Percentiles rank a stretch among this genome's conserved stretches.
Conservation (phyloP, 2,113 vertebrate species). For the Tetrao urogallus region DNA sequence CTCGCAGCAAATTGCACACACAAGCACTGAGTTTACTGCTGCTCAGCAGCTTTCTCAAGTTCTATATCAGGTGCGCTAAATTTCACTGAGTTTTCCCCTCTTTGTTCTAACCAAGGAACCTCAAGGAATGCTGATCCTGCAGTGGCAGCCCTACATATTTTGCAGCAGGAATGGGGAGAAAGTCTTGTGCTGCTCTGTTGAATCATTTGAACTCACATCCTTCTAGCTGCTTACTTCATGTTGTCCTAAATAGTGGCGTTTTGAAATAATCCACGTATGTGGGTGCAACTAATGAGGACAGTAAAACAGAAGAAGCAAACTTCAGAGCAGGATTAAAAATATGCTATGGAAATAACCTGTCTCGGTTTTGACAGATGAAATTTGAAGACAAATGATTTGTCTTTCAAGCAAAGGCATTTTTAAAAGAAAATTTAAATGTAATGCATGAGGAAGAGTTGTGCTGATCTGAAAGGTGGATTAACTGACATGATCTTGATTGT, state of each 20-base stretch:
- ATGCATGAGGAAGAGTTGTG: conserved; percentile 42
- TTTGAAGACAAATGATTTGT: conserved; percentile 70
- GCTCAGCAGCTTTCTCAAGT: not conserved
- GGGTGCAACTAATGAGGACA: conserved; percentile 14
- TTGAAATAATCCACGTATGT: conserved; percentile 44
- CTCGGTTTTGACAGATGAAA: conserved; percentile 59
- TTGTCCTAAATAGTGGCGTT: not conserved
- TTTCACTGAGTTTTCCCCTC: not conserved
- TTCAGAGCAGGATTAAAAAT: conserved; percentile 65
- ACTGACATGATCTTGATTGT: conserved; percentile 23
- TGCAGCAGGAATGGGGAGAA: not conserved
- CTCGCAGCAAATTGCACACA: rapidly evolving
- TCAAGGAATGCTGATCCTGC: not conserved
- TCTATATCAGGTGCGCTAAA: not conserved
- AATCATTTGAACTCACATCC: not conserved
- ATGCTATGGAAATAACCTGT: conserved; percentile 53
- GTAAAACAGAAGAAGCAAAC: conserved; percentile 49
- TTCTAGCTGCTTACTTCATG: not conserved
- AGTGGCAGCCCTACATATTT: not conserved
- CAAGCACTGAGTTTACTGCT: not conserved
- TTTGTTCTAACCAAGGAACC: not conserved
- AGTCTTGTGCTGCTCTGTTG: not conserved
- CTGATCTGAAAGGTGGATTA: conserved; percentile 34
- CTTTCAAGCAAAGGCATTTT: conserved; percentile 51
- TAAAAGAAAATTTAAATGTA: conserved; percentile 60